Evolutionary conservation across 2,888 invertebrate species (phyloP), one percentile per base, ranked within the genome.

Genomic region (Pyralis farinalis): DNA sequence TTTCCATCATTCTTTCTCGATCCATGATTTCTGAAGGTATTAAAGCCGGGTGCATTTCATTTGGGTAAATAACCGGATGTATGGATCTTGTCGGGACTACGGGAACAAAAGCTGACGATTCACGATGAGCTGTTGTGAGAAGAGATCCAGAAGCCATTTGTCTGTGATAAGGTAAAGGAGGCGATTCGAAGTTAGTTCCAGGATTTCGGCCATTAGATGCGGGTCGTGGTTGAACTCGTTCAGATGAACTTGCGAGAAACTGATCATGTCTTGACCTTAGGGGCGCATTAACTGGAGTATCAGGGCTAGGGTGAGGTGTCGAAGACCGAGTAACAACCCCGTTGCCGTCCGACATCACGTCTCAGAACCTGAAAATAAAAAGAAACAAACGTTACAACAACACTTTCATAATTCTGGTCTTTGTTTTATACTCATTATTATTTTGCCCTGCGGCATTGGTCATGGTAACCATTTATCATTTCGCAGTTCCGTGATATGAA

Each of bases 31-130:
- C 92, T 8, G 91, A 78, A 2, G 90, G 90, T 51, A 92, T 90
- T 16, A 94, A 62, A 8, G 91, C 90, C 25, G 94, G 92, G 59
- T 94, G 94, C 74, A 94, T 92, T 58, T 94, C 94, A 34, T 92
- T 91, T 0, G 93, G 91, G 60, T 94, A 94, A 21, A 94, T 90
- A 11, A 94, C 92, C 16, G 94, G 91, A 49, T 94, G 94, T 61
- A 95, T 91, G 42, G 91, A 91, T 58, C 96, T 90, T 31, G 94
- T 93, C 7, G 96, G 96, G 42, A 96, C 94, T 38, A 96, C 96
- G 22, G 96, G 96, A 37, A 96, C 96, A 75, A 96, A 96, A 1
- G 96, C 96, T 8, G 96, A 96, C 6, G 94, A 92, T 79, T 95
- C 95, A 31, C 95, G 91, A 70, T 94, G 95, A 37, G 92, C 90